A percentile compares a stretch with the other conserved stretches of the same genome.
Evolutionary conservation across 1,140 invertebrate genomes (phyloP).

Genomic region (Mactra quadrangularis): DNA sequence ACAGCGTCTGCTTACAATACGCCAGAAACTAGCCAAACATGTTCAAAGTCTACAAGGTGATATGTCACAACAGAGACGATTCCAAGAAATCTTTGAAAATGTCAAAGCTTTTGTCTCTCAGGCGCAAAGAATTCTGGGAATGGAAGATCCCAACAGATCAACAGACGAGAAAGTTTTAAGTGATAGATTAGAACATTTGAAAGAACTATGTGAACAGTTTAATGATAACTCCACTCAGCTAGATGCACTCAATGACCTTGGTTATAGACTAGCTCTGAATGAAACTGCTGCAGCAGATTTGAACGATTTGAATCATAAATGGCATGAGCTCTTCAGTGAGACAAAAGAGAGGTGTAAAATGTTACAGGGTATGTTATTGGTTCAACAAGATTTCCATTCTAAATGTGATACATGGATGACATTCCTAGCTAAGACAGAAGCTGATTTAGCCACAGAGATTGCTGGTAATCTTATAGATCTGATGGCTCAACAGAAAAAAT

Average conservation of each 20-base stretch:
- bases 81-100: slow-evolving; percentile 71
- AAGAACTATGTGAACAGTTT: slow-evolving; percentile 74
- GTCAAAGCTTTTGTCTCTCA: slow-evolving; percentile 74
- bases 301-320: slow-evolving; percentile 77
- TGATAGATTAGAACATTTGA: slow-evolving; percentile 72
- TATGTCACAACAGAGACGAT: slow-evolving; percentile 69
- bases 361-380: slow-evolving; percentile 74
- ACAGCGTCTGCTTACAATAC: slow-evolving; percentile 73
- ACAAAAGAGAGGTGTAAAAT: slow-evolving; percentile 73
- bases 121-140: slow-evolving; percentile 68
- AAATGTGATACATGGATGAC: slow-evolving; percentile 82
- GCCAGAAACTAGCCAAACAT: slow-evolving; percentile 74
- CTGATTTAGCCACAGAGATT: slow-evolving; percentile 75
- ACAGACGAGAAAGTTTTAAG: slow-evolving; percentile 69
- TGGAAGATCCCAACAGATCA: slow-evolving; percentile 71
- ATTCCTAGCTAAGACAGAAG: slow-evolving; percentile 79
- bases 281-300: slow-evolving; percentile 71
- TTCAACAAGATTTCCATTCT: slow-evolving; percentile 79
- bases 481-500: slow-evolving; percentile 76
- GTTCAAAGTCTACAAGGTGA: slow-evolving; percentile 74
- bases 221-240: slow-evolving; percentile 67
- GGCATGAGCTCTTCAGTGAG: slow-evolving; percentile 72
- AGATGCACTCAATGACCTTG: slow-evolving; percentile 74
- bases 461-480: slow-evolving; percentile 77
- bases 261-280: slow-evolving; percentile 78